Evolutionary conservation across 2,888 invertebrate species (phyloP).

Genomic region (Oligia latruncula): DNA sequence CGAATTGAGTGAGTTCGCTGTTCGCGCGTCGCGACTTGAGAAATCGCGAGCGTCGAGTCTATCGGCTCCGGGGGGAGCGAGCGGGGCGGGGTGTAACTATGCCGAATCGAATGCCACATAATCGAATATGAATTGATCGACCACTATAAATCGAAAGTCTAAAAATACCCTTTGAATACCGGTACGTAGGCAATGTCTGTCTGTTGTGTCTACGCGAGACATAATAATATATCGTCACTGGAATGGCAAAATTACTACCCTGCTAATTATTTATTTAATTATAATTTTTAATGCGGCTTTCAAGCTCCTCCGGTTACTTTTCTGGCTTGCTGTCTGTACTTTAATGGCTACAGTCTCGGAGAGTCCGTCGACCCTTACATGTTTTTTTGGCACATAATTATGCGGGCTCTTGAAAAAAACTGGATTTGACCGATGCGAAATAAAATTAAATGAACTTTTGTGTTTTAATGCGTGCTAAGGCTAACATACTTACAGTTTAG

Average conservation of each 20-base stretch:
- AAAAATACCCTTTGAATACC: background rate
- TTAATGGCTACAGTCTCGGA: background rate
- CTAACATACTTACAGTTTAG: background rate
- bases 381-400: slow-evolving; percentile 15
- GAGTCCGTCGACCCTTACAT: slow-evolving; percentile 34
- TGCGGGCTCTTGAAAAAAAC: slow-evolving; percentile 9
- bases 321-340: slow-evolving; percentile 14
- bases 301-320: background rate
- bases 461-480: background rate
- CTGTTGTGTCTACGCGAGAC: background rate
- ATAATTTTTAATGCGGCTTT: background rate
- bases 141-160: too few species aligned
- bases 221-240: too few species aligned
- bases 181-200: background rate
- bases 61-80: too few species aligned
- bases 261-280: too few species aligned
- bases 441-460: background rate
- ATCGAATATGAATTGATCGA: too few species aligned
- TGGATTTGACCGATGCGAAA: background rate
- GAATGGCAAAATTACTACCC: too few species aligned
- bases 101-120: too few species aligned
- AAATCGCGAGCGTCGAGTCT: too few species aligned
- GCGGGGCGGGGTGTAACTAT: too few species aligned
- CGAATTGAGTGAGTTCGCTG: too few species aligned
- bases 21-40: too few species aligned